Conservation (phyloP, 2,797 vertebrate species). For the Galago senegalensis region DNA sequence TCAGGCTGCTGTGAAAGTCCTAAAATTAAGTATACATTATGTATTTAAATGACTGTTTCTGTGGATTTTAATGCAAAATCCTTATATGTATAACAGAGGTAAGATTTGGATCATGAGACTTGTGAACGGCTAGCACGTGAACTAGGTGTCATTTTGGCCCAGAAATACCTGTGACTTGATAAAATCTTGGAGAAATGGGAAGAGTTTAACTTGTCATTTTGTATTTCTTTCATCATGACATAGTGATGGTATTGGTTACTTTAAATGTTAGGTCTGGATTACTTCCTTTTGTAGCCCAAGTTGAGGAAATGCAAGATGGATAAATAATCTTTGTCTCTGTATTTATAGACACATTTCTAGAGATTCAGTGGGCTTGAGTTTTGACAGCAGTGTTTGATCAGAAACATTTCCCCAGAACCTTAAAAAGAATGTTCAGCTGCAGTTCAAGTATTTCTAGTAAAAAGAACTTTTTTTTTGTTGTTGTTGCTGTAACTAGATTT, state of each 20-base stretch:
- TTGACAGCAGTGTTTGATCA: constrained; percentile 79
- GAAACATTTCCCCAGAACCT: constrained; percentile 64
- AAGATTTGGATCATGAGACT: neutral
- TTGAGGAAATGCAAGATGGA: constrained; percentile 55
- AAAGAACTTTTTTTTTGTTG: neutral
- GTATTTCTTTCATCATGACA: constrained; percentile 57
- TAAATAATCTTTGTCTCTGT: constrained; percentile 65
- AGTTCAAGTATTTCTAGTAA: constrained; percentile 55
- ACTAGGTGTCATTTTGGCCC: neutral
- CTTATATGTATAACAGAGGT: neutral
- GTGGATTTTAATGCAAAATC: neutral
- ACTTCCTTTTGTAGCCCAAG: constrained; percentile 67
- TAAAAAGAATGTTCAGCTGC: constrained; percentile 9
- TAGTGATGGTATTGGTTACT: constrained; percentile 56
- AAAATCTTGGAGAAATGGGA: neutral
- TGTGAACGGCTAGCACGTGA: neutral
- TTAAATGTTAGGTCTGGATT: constrained; percentile 76
- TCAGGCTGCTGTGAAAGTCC: neutral
- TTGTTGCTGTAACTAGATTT: constrained; percentile 32
- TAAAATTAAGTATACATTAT: neutral
- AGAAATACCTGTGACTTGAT: neutral
- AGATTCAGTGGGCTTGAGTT: constrained; percentile 77
- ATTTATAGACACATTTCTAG: constrained; percentile 68
- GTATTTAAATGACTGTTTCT: neutral
- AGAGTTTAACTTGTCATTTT: constrained; percentile 24